Percentiles rank a stretch among this genome's conserved stretches.
phyloP scores from a whole-genome alignment of 1,140 invertebrate genomes.

The Frieseomelitta varia region DNA sequence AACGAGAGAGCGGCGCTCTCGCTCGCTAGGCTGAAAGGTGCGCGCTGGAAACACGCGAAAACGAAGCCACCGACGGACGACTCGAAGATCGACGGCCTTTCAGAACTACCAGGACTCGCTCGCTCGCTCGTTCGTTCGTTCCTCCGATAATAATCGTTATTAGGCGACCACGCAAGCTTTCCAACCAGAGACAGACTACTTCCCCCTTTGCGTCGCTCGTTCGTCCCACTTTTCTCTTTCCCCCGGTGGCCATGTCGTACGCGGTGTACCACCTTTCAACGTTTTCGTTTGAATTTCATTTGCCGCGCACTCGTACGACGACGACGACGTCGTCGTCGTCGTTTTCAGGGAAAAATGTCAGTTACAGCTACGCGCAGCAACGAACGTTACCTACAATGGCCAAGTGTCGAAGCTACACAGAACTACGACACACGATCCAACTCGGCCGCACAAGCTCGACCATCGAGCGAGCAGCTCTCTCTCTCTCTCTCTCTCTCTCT shows the following conservation, averaged over 20 bases:
- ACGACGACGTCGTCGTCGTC: background rate
- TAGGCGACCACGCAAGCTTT: constrained; percentile 39
- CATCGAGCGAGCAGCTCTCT: background rate
- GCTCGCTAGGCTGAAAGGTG: background rate
- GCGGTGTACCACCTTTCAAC: constrained; percentile 46
- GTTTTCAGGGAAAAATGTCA: constrained; percentile 28
- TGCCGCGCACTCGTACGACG: background rate
- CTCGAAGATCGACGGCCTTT: constrained; percentile 28
- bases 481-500: no score
- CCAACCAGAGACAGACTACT: background rate
- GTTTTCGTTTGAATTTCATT: constrained; percentile 5
- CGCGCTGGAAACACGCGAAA: constrained; percentile 33
- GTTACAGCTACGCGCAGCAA: background rate
- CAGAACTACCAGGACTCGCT: background rate
- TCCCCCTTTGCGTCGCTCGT: no score
- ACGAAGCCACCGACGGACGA: constrained; percentile 33
- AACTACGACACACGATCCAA: background rate
- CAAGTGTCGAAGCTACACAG: background rate
- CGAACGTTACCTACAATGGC: background rate
- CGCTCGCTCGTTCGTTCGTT: background rate
- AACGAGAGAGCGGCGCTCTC: background rate
- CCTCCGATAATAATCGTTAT: constrained; percentile 55
- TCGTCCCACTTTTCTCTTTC: constrained; percentile 20
- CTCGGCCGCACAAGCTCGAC: background rate
- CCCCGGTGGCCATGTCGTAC: background rate